Evolutionary conservation across 2,888 invertebrate genomes (phyloP).

Genomic region (Pollenia labialis): DNA sequence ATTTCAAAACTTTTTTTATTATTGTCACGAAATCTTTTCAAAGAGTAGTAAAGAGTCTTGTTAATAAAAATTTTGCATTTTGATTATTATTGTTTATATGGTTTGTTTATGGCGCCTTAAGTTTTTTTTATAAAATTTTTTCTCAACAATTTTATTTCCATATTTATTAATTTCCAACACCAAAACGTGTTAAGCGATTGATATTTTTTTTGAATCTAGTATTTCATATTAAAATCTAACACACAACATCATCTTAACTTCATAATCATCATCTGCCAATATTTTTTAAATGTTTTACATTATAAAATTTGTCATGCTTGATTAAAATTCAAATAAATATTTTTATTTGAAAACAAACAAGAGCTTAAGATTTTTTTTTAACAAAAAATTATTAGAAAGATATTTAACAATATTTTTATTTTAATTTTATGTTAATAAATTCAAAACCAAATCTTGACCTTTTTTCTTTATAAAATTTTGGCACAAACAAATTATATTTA

Average conservation of each 20-base stretch:
- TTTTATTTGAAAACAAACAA: too few relatives aligned
- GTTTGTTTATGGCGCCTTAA: conserved; percentile 61
- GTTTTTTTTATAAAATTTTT: conserved; percentile 43
- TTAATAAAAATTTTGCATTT: conserved; percentile 4
- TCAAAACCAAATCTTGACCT: not conserved
- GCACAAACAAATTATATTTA: too few relatives aligned
- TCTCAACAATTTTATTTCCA: not conserved
- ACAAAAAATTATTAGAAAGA: not conserved
- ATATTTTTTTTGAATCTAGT: not conserved
- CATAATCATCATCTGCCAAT: not conserved
- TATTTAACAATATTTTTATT: not conserved
- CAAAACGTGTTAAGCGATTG: conserved; percentile 58
- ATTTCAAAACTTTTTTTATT: conserved; percentile 24
- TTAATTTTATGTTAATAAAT: not conserved
- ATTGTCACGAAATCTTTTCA: conserved; percentile 49
- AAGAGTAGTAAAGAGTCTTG: conserved; percentile 2
- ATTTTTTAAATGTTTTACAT: conserved; percentile 53
- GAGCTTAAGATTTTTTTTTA: too few relatives aligned
- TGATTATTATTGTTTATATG: conserved; percentile 51
- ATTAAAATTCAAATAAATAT: conserved; percentile 61
- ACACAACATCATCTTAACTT: not conserved
- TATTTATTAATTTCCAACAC: conserved; percentile 4
- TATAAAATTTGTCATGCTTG: conserved; percentile 65
- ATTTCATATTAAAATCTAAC: conserved; percentile 8
- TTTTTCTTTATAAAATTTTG: too few relatives aligned